Evolutionary conservation across 2,113 vertebrate species (phyloP).

Genomic region (Lipotes vexillifer): DNA sequence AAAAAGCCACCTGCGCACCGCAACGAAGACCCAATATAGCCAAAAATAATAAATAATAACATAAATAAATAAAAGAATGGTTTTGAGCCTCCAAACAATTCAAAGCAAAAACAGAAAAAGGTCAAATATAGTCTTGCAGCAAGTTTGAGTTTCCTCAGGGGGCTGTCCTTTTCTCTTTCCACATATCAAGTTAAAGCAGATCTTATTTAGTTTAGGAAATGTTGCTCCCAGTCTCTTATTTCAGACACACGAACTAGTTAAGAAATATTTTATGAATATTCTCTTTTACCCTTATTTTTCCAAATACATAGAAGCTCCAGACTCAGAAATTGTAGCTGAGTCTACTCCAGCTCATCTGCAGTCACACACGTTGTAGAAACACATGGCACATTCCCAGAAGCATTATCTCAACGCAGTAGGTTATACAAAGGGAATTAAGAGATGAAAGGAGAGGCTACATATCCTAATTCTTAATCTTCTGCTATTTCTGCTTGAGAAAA

Average conservation of each 20-base stretch:
- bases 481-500: constrained; percentile 27
- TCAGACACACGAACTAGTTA: background rate
- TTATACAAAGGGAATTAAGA: constrained; percentile 47
- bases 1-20: too few species aligned
- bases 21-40: too few species aligned
- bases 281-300: constrained; percentile 13
- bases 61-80: background rate
- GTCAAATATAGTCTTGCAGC: background rate
- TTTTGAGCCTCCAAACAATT: background rate
- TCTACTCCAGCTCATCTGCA: background rate
- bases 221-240: background rate
- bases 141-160: background rate
- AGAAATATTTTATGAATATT: background rate
- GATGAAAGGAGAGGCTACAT: constrained; percentile 45
- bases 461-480: constrained; percentile 45
- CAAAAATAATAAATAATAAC: too few species aligned
- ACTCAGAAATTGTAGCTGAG: background rate
- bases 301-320: background rate
- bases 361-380: background rate
- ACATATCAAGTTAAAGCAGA: background rate
- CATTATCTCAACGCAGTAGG: constrained; percentile 32
- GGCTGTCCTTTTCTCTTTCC: background rate
- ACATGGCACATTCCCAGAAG: background rate
- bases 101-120: background rate
- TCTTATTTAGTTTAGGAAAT: constrained; percentile 17